These are phyloP conservation scores for Callyntrura sp. DNA, from an alignment of 2,888 invertebrate genomes.

Conservation along the genomic window DNA sequence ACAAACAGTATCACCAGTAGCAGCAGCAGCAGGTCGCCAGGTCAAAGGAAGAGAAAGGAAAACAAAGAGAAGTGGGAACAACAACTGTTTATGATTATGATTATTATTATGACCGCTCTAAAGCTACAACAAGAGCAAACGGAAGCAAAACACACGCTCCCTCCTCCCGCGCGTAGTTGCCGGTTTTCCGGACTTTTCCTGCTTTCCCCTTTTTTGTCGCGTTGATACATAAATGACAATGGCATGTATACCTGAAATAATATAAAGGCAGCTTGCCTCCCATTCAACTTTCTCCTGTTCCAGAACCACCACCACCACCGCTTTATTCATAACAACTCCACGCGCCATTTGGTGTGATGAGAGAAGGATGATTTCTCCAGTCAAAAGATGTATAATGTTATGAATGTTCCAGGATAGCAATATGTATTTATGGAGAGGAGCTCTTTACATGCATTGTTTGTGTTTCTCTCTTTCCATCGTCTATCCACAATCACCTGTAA, in stretches of 20 bases:
- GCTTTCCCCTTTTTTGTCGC: background rate
- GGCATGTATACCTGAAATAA: slow-evolving; percentile 34
- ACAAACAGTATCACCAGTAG: too few species aligned
- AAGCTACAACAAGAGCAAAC: background rate
- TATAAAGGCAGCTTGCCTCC: background rate
- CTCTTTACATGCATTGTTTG: too few species aligned
- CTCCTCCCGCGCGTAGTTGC: background rate
- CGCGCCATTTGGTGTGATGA: too few species aligned
- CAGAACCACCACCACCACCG: too few species aligned
- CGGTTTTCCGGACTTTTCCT: background rate
- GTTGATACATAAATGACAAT: slow-evolving; percentile 10
- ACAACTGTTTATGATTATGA: slow-evolving; percentile 62
- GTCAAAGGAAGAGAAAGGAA: background rate
- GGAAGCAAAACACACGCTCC: background rate
- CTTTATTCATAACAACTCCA: too few species aligned
- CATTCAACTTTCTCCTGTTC: background rate
- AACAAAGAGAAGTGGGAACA: slow-evolving; percentile 7
- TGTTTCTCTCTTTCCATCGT: too few species aligned
- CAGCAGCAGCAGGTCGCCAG: background rate
- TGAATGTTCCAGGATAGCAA: too few species aligned
- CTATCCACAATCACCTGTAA: too few species aligned
- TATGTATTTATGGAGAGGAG: too few species aligned
- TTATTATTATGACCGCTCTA: slow-evolving; percentile 35
- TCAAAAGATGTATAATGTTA: background rate
- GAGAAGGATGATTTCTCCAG: background rate